phyloP scores from a whole-genome alignment of 2,113 vertebrate genomes.

The Dinomys branickii region DNA sequence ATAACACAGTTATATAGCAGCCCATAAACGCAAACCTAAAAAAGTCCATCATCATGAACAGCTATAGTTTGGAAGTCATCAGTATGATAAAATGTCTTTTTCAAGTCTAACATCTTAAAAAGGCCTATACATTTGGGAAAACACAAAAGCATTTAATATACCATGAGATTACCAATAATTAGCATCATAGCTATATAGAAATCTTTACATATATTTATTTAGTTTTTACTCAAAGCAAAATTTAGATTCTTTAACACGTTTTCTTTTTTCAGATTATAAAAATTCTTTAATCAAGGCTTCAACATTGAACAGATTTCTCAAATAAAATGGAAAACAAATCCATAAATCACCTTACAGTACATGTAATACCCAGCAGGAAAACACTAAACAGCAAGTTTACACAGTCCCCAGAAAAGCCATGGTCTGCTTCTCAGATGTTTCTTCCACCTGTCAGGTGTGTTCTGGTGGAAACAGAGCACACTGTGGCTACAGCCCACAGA shows the following conservation, averaged over 20 bases:
- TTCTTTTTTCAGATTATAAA: conserved; percentile 70
- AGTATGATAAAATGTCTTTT: not conserved
- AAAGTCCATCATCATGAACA: not conserved
- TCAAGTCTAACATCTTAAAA: not conserved
- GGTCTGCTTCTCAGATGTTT: not conserved
- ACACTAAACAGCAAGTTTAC: conserved; percentile 48
- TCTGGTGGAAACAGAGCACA: not conserved
- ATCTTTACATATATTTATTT: not conserved
- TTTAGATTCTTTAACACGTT: too few species aligned
- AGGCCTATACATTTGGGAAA: not conserved
- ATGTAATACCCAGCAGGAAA: conserved; percentile 55
- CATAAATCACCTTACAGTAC: conserved; percentile 40
- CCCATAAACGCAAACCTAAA: not conserved
- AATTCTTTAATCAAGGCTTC: conserved; percentile 80
- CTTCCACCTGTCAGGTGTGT: not conserved
- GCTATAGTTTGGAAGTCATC: not conserved
- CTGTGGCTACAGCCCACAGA: not conserved
- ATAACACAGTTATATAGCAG: not conserved
- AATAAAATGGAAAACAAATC: conserved; percentile 75
- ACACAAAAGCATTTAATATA: not conserved
- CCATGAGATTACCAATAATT: not conserved
- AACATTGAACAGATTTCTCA: conserved; percentile 68
- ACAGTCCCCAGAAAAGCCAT: conserved; percentile 13
- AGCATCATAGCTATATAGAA: not conserved
- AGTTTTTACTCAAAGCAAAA: not conserved